Conservation (phyloP, 2,888 invertebrate genomes). For the Scaptomyza flava region DNA sequence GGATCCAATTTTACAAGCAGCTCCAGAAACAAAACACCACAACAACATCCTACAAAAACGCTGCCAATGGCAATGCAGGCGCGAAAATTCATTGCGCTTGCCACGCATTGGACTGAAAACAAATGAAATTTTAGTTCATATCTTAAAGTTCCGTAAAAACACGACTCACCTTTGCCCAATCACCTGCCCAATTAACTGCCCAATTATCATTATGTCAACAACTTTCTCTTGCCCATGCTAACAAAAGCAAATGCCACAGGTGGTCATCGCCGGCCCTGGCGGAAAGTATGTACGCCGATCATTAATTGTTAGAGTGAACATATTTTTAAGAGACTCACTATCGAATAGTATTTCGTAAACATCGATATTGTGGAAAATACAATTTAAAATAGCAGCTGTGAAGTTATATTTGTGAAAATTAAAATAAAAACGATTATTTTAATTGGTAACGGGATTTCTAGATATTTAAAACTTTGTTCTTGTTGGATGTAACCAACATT, state of each 20-base stretch:
- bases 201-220: constrained; percentile 7
- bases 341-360: neutral
- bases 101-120: constrained; percentile 18
- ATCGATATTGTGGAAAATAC: too few relatives aligned
- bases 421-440: too few relatives aligned
- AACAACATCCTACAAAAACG: constrained; percentile 94
- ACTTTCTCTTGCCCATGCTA: constrained; percentile 47
- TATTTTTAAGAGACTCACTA: neutral
- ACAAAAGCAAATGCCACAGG: constrained; percentile 42
- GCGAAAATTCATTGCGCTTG: constrained; percentile 84
- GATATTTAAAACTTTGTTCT: too few relatives aligned
- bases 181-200: too few relatives aligned
- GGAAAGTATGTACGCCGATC: constrained; percentile 9
- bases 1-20: constrained; percentile 94
- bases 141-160: neutral
- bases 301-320: neutral
- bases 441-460: too few relatives aligned
- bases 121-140: neutral
- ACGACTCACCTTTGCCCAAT: constrained; percentile 25
- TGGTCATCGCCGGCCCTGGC: constrained; percentile 26
- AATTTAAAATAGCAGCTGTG: too few relatives aligned
- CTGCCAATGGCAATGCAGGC: constrained; percentile 88
- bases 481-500: too few relatives aligned
- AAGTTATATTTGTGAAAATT: too few relatives aligned
- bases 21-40: constrained; percentile 95